phyloP scores from a whole-genome alignment of 2,888 invertebrate genomes.

The Watsonalla binaria region DNA sequence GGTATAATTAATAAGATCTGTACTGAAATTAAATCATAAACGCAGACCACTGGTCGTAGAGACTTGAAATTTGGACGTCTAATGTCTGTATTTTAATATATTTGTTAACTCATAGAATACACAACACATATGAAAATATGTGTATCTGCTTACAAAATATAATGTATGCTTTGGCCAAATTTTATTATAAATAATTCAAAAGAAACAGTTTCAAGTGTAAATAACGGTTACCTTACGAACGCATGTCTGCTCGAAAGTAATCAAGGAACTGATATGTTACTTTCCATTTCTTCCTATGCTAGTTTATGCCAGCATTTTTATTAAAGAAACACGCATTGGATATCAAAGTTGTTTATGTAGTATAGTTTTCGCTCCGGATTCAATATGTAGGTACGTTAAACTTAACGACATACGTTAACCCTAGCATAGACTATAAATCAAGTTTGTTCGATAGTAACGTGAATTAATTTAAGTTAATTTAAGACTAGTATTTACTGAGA shows the following conservation, averaged over 20 bases:
- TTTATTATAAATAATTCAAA: constrained; percentile 14
- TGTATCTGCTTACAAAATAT: too few species aligned
- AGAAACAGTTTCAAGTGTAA: constrained; percentile 15
- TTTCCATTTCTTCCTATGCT: not conserved
- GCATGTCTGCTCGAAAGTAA: constrained; percentile 1
- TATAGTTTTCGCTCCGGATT: not conserved
- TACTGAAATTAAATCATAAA: too few species aligned
- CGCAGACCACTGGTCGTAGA: too few species aligned
- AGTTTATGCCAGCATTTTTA: not conserved
- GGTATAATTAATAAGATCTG: too few species aligned
- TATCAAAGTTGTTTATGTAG: not conserved
- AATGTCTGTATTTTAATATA: too few species aligned
- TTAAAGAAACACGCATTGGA: not conserved
- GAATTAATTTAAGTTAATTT: constrained; percentile 17
- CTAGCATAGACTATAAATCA: constrained; percentile 24
- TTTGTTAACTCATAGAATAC: too few species aligned
- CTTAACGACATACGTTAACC: constrained; percentile 11
- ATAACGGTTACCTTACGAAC: constrained; percentile 10
- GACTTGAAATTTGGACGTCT: too few species aligned
- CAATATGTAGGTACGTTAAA: not conserved
- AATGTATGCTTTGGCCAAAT: not conserved
- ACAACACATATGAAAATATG: too few species aligned
- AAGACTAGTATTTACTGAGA: too few species aligned
- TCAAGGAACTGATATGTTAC: not conserved
- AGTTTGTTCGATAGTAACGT: constrained; percentile 23